These are phyloP conservation scores for Hololepta plana DNA, from an alignment of 2,888 invertebrate species.

Conservation along the genomic window DNA sequence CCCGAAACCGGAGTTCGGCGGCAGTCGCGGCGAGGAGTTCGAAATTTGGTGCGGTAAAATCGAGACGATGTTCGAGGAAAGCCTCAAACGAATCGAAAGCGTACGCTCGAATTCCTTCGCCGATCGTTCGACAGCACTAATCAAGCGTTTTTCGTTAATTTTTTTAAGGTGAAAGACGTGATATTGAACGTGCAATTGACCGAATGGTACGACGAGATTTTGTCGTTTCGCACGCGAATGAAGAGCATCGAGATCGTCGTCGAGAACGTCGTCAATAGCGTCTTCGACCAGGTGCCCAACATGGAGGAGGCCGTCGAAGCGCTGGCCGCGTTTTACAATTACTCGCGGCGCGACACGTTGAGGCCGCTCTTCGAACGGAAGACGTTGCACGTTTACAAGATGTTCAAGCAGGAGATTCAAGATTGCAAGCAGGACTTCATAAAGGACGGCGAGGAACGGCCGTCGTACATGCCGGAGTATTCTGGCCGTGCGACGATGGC, in stretches of 20 bases:
- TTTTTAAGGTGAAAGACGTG: slow-evolving; percentile 31
- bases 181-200: slow-evolving; percentile 64
- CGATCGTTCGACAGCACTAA: no score
- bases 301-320: slow-evolving; percentile 67
- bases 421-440: slow-evolving; percentile 52
- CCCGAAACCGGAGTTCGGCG: slow-evolving; percentile 56
- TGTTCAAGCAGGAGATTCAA: slow-evolving; percentile 60
- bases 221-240: slow-evolving; percentile 37
- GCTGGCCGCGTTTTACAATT: slow-evolving; percentile 59
- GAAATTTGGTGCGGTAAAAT: slow-evolving; percentile 49
- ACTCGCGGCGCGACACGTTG: slow-evolving; percentile 55
- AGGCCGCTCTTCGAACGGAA: slow-evolving; percentile 49
- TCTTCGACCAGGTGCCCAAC: slow-evolving; percentile 61
- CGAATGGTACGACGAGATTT: slow-evolving; percentile 67
- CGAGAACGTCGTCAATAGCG: slow-evolving; percentile 61
- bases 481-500: slow-evolving; percentile 54
- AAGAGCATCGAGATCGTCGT: slow-evolving; percentile 57
- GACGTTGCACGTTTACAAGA: slow-evolving; percentile 48
- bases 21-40: slow-evolving; percentile 49
- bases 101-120: slow-evolving; percentile 3
- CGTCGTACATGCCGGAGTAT: slow-evolving; percentile 49
- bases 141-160: neutral
- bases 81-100: slow-evolving; percentile 24
- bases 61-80: slow-evolving; percentile 52
- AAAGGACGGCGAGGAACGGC: slow-evolving; percentile 37